Base-by-base conservation (phyloP, 2,113 vertebrate genomes). In the Physeter macrocephalus region DNA sequence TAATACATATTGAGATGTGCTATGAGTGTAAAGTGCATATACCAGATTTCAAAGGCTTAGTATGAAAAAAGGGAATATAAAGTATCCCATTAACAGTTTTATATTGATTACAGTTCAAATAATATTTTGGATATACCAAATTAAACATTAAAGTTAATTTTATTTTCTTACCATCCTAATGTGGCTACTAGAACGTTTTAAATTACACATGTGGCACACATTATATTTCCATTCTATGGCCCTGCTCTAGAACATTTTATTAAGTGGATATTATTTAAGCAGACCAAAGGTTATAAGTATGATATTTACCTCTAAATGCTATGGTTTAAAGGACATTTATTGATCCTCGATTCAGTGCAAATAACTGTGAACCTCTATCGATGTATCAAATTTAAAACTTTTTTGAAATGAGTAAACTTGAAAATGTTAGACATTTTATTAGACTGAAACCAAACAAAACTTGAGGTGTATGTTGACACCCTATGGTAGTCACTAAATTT, bases 391-490 rank as follows among this genome's bases (percentile, higher is more conserved):
- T 91, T 80, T 72, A 72, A 96, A 94, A 88, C 15, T 49, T 39
- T 57, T 25, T 36, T 36, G 25, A 90, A 94, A 90, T 54, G 13
- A 77, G 49, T 95, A 59, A 71, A 52, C 75, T 64, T 87, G 18
- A 77, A 95, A 88, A 59, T 92, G 15, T 64, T 46, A 82, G 34
- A 36, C n/a, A 52, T 90, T 94, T 96, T 78, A 87, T 93, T 93
- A 89, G 6, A 27, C 27, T 90, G n/a, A 89, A 89, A 62, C 52
- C 18, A 81, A 88, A 39, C 88, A 59, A 91, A 54, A 81, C 8
- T 67, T 80, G 8, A 90, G 43, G 41, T 81, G 2, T 49, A 59
- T 49, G 3, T 83, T 62, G 80, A 77, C 4, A 20, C 39, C 9
- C 6, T 82, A 15, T 43, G 20, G 43, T 84, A 64, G 41, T 74